Base-by-base conservation (phyloP, 1,140 invertebrate species). In the Globodera rostochiensis region DNA sequence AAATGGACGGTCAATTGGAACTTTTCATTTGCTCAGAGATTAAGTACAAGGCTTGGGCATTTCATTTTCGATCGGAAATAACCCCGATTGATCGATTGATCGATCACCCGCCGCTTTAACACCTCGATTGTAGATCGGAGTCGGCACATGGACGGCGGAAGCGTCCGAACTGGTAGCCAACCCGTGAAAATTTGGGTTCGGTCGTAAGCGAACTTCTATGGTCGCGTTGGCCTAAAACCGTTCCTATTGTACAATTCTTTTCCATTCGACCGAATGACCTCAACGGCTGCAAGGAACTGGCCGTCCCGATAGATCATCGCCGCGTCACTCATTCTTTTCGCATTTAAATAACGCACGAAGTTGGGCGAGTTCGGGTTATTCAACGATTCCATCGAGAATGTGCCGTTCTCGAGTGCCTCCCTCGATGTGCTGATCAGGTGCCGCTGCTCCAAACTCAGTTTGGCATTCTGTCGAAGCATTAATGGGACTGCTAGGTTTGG, bases 141-240 rank as follows among this genome's bases (percentile, higher is more conserved):
- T 89, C 9, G 88, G 88, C 73, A 89, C 80, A 80, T 89, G 88
- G 4, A 89, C 88, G 11, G 89, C 89, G n/a, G 88, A 89, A 11
- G 85, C 81, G 15, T 89, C 83, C 2, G 84, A 84, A 70, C 82
- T 87, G 36, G 89, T 90, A 8, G 67, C 64, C 45, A 90, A 76
- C 7, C 84, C 82, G 74, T 90, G 89, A 78, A 89, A 90, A 57
- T 90, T 89, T 15, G 84, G 85, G 83, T 89, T 89, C 19, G 87
- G 81, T 5, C 71, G 78, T 11, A 86, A 79, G 13, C 82, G 75
- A 70, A 84, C 81, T 11, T 64, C 79, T 66, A 74, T 73, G n/a
- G 77, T 89, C n/a, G 66, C 79, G 50, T 88, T 88, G 36, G 66
- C 6, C 74, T 75, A 64, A 64, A 75, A n/a, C 21, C 15, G 6